Evolutionary conservation across 1,140 invertebrate genomes (phyloP).

Genomic region (Radopholus similis): DNA sequence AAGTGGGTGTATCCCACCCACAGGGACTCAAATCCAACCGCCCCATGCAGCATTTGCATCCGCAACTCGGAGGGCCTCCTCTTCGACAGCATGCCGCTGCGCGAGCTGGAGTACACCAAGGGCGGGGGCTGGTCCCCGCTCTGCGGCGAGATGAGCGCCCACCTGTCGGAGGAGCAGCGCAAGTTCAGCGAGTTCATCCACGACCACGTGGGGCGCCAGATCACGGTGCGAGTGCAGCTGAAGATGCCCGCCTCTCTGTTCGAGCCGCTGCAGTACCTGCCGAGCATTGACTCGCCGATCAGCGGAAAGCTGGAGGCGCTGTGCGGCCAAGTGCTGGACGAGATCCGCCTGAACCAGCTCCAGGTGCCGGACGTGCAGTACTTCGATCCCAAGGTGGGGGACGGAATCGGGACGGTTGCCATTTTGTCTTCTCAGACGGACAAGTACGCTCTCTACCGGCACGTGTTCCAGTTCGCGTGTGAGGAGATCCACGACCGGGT

Average conservation of each 20-base stretch:
- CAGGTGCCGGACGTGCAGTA: conserved; percentile 36
- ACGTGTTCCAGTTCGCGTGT: conserved; percentile 34
- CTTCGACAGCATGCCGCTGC: conserved; percentile 24
- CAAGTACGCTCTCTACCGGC: conserved; percentile 33
- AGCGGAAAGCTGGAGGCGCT: conserved; percentile 15
- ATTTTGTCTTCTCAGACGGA: conserved; percentile 26
- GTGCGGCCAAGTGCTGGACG: conserved; percentile 24
- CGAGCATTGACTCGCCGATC: conserved; percentile 26
- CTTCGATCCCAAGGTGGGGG: conserved; percentile 24
- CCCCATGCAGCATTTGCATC: conserved; percentile 30
- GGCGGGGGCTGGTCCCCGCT: conserved; percentile 34
- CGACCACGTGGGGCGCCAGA: conserved; percentile 28
- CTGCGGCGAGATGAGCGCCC: not conserved
- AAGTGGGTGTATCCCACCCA: too few relatives aligned
- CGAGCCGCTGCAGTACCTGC: conserved; percentile 36
- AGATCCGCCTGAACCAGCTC: conserved; percentile 26
- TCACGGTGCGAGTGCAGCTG: conserved; percentile 33
- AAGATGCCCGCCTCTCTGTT: conserved; percentile 32
- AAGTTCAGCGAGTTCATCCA: conserved; percentile 32
- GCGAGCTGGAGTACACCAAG: conserved; percentile 31
- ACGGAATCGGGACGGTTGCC: not conserved
- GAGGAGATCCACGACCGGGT: conserved; percentile 16
- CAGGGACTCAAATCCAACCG: not conserved
- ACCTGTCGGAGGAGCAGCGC: not conserved
- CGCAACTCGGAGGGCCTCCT: conserved; percentile 18